phyloP scores from a whole-genome alignment of 2,113 vertebrate species.

The Protobothrops flavoviridis region DNA sequence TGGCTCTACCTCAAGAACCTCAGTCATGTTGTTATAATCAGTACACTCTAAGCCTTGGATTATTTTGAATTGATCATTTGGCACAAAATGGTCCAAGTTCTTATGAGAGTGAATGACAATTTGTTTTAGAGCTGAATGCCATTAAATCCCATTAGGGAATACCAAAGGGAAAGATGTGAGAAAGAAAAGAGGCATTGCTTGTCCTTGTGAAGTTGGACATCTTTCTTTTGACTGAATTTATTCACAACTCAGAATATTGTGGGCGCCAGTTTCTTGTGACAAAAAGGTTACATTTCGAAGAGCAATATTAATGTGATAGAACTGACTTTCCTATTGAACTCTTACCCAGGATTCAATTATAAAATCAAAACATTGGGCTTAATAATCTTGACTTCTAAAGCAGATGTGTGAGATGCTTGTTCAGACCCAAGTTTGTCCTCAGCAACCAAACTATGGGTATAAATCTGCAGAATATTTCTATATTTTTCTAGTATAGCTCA shows the following conservation, averaged over 20 bases:
- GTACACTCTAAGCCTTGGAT: neutral
- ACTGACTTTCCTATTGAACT: too few species aligned
- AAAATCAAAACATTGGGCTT: neutral
- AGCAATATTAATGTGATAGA: too few species aligned
- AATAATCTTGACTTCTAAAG: neutral
- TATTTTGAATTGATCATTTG: neutral
- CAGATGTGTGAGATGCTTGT: neutral
- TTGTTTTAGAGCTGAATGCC: neutral
- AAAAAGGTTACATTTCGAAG: neutral
- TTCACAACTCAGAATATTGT: neutral
- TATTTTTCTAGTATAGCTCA: neutral
- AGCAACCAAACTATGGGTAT: neutral
- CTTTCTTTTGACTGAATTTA: neutral
- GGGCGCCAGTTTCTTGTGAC: neutral
- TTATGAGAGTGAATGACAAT: neutral
- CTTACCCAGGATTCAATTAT: neutral
- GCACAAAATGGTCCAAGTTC: neutral
- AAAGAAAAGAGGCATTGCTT: neutral
- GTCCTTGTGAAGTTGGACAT: neutral
- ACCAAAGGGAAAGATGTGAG: neutral
- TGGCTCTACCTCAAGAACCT: neutral
- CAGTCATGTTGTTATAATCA: neutral
- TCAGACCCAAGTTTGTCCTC: neutral
- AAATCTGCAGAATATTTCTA: neutral
- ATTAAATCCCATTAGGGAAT: neutral